These are phyloP conservation scores for Acromyrmex charruanus DNA, from an alignment of 1,140 invertebrate species.

Conservation along the genomic window DNA sequence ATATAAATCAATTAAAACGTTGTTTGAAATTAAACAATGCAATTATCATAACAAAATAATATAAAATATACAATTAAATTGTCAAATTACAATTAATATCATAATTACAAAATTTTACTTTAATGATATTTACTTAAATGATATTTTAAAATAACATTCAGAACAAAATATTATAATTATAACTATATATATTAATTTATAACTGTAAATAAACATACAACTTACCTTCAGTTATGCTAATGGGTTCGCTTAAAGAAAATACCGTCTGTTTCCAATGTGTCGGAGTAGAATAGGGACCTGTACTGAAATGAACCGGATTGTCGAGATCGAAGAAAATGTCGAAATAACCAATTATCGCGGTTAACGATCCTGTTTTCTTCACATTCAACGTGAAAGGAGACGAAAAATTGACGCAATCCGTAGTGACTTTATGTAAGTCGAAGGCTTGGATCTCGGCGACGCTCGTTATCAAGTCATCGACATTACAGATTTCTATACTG, in stretches of 20 bases:
- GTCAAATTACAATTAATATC: neutral
- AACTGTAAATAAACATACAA: conserved; percentile 16
- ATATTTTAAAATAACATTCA: neutral
- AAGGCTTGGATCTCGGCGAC: conserved; percentile 90
- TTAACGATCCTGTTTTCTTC: conserved; percentile 91
- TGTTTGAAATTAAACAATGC: neutral
- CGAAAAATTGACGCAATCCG: conserved; percentile 93
- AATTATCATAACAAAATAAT: neutral
- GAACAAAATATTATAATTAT: conserved; percentile 8
- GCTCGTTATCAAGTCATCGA: conserved; percentile 92
- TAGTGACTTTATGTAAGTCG: conserved; percentile 94
- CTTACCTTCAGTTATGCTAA: conserved; percentile 90
- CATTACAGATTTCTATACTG: conserved; percentile 94
- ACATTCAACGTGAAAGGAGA: conserved; percentile 92
- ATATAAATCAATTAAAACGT: neutral
- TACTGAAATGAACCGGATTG: conserved; percentile 90
- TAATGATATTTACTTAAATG: neutral
- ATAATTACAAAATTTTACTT: conserved; percentile 10
- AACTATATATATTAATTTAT: conserved; percentile 8
- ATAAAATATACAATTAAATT: neutral
- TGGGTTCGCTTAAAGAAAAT: conserved; percentile 94
- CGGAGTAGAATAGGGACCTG: conserved; percentile 90
- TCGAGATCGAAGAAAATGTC: conserved; percentile 95
- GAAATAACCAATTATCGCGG: conserved; percentile 97
- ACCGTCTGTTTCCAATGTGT: conserved; percentile 99